These are phyloP conservation scores for Pyrocoelia pectoralis DNA, from an alignment of 2,888 invertebrate species.

Conservation along the genomic window DNA sequence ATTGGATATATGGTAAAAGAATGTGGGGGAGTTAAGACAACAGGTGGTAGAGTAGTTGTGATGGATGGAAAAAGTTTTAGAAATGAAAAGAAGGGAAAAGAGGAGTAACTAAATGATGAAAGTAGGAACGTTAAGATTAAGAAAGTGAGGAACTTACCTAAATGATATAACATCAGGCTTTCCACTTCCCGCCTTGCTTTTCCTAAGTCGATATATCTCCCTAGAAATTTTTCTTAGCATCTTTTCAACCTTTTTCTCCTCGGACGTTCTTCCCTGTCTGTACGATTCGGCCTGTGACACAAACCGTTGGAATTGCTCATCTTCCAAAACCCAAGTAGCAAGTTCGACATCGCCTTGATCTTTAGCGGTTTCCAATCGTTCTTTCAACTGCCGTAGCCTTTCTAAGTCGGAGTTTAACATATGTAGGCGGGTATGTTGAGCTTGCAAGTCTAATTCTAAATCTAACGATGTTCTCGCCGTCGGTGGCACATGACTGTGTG, in stretches of 20 bases:
- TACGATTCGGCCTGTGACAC: constrained; percentile 66
- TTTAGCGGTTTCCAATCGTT: constrained; percentile 83
- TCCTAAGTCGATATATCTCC: constrained; percentile 89
- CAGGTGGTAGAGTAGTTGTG: too few relatives aligned
- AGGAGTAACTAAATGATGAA: too few relatives aligned
- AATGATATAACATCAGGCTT: constrained; percentile 92
- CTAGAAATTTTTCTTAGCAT: constrained; percentile 87
- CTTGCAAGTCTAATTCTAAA: constrained; percentile 89
- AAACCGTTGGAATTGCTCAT: constrained; percentile 83
- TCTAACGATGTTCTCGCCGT: constrained; percentile 88
- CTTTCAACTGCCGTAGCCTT: constrained; percentile 82
- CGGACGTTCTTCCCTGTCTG: constrained; percentile 64
- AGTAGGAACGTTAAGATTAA: too few relatives aligned
- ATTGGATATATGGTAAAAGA: too few relatives aligned
- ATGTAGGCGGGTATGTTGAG: constrained; percentile 85
- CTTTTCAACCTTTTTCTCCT: constrained; percentile 77
- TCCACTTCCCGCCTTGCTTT: constrained; percentile 85
- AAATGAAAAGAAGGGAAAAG: too few relatives aligned
- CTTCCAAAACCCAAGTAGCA: constrained; percentile 86
- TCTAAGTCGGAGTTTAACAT: constrained; percentile 86
- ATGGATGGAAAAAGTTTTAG: too few relatives aligned
- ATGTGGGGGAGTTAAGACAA: too few relatives aligned
- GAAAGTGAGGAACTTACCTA: constrained; percentile 88
- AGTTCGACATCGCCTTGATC: constrained; percentile 82
- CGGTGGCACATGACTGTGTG: constrained; percentile 65